Base-by-base conservation (phyloP, 2,888 invertebrate species). In the Mantis religiosa region DNA sequence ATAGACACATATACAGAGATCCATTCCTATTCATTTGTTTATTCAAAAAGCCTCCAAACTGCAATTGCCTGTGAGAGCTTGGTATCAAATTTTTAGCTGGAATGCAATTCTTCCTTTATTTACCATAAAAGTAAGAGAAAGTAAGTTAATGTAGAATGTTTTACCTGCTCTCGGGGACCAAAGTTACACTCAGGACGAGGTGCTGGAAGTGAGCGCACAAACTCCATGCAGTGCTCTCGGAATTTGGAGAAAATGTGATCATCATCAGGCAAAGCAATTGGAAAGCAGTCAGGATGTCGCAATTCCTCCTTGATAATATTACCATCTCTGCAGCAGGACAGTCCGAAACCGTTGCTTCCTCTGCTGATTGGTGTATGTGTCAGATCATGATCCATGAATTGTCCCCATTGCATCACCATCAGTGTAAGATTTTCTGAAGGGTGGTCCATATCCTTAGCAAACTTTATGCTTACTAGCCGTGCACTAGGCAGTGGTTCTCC, bases 351-450 rank as follows among this genome's bases (percentile, higher is more conserved):
- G 83, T 91, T 91, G 90, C 71, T 89, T 92, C 93, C 93, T 91
- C 93, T 91, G 84, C 93, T 93, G 91, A 94, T 93, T 0, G 95
- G 95, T 2, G 95, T 94, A 90, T 94, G 94, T 15, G 95, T 94
- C 89, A 95, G 91, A 91, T 95, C 95, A 91, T 95, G 95, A 91
- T 95, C 95, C 83, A 95, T 91, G 91, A 95, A 94, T 91, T 95
- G 95, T 7, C 94, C 95, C 92, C 94, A 94, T 91, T 95, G 95
- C 95, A 95, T 95, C 3, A 94, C 91, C 91, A 95, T 92, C 84
- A 94, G 92, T 0, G 94, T 93, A 91, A 94, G 94, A 81, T 94
- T 93, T 47, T 93, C 93, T 82, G 94, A 93, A 0, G 94, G 93
- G 9, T 92, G 92, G 88, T 92, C 92, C 9, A 89, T 87, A 82